phyloP scores from a whole-genome alignment of 2,888 invertebrate species.

The Spodoptera picta region DNA sequence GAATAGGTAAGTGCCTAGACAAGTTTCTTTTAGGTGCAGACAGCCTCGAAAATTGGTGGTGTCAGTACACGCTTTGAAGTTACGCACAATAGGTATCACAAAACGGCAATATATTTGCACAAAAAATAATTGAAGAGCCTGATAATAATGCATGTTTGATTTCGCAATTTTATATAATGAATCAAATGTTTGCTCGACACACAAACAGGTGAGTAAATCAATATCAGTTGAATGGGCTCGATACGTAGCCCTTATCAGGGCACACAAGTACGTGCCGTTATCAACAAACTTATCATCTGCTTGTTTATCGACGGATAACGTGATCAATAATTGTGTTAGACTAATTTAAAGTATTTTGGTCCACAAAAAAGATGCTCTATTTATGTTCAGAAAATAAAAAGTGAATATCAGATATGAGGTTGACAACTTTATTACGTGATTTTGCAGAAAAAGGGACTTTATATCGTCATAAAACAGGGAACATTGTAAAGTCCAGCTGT shows the following conservation, averaged over 20 bases:
- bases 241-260: slow-evolving; percentile 70
- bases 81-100: not conserved
- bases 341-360: slow-evolving; percentile 51
- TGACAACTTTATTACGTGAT: too few species aligned
- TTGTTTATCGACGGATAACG: slow-evolving; percentile 67
- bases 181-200: slow-evolving; percentile 65
- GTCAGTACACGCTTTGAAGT: too few species aligned
- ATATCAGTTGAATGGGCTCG: slow-evolving; percentile 76
- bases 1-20: too few species aligned
- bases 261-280: slow-evolving; percentile 69
- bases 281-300: slow-evolving; percentile 76
- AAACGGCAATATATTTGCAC: slow-evolving; percentile 23
- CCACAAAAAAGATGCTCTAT: too few species aligned
- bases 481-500: too few species aligned
- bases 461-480: too few species aligned
- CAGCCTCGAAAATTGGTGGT: too few species aligned
- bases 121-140: slow-evolving; percentile 38
- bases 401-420: too few species aligned
- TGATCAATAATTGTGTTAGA: slow-evolving; percentile 61
- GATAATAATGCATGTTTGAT: slow-evolving; percentile 39
- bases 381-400: too few species aligned
- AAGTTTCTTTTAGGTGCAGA: too few species aligned
- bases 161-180: slow-evolving; percentile 58
- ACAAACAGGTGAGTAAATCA: slow-evolving; percentile 79
- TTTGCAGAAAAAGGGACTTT: too few species aligned